Evolutionary conservation across 2,797 vertebrate species (phyloP), one percentile per base, ranked within the genome.

Genomic region (Ficedula albicollis): DNA sequence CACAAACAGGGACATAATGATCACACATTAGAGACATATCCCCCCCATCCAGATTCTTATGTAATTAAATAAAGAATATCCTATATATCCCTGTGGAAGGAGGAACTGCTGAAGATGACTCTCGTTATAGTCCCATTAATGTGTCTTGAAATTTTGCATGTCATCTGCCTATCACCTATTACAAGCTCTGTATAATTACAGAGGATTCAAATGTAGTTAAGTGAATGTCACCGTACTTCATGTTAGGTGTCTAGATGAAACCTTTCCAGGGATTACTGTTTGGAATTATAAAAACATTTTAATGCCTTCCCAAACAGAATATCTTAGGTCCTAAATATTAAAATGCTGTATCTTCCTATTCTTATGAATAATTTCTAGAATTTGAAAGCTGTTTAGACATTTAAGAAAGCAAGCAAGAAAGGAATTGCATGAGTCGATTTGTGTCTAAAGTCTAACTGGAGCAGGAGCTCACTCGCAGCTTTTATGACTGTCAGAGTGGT

Each of bases 391-490:
- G 21, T 66, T 90, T 54, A 86, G 19, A 39, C 25, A 38, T 66
- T 66, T 84, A 58, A 55, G 49, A 72, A 90, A 91, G 12, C 4
- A 63, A 77, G 8, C 2, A 70, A 78, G 15, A 54, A 76, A 79
- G 10, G 4, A 59, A 62, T 17, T 6, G 1, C 1, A 0, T 69
- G 13, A 84, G n/a, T 62, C 0, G 36, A 67, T 81, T 87, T 2
- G 15, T 84, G 10, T 72, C 27, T 74, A 21, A 60, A 60, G 15
- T 26, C 51, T 22, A 49, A 13, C 0, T 49, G 32, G 39, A 49
- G 46, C 46, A 69, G 25, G 12, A 85, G 36, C 5, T 54, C 20
- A 41, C 6, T 62, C 32, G 43, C 26, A 83, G 21, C 14, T 92
- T 87, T 89, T 59, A 15, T 38, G 30, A 70, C 52, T 67, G 10